Evolutionary conservation across 2,797 vertebrate species (phyloP).

Genomic region (Myoxocephalus aenaeus): DNA sequence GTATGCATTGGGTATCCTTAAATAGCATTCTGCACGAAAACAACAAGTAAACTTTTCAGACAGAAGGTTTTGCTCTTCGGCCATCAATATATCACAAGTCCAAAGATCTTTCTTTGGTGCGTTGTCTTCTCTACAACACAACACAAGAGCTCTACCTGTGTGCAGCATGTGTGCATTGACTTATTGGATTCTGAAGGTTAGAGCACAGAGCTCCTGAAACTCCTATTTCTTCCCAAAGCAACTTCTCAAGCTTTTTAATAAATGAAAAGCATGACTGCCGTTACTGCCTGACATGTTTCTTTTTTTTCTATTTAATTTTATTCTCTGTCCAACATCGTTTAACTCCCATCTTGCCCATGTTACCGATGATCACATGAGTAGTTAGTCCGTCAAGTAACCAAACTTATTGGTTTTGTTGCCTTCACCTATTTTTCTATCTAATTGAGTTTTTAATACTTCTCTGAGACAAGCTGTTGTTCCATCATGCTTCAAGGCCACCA

Average conservation of each 20-base stretch:
- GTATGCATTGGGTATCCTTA: no score
- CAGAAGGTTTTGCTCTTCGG: no score
- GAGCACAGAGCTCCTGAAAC: background rate
- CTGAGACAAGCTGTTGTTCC: no score
- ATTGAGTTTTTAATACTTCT: no score
- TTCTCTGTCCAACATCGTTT: background rate
- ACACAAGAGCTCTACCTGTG: background rate
- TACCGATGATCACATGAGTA: no score
- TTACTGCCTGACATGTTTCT: background rate
- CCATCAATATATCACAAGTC: background rate
- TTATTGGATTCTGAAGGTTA: background rate
- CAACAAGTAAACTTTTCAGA: no score
- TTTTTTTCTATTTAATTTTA: background rate
- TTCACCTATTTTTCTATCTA: no score
- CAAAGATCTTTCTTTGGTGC: background rate
- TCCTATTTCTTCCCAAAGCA: background rate
- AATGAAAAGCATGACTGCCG: background rate
- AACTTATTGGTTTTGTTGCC: no score
- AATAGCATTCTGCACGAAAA: no score
- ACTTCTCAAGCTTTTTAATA: background rate
- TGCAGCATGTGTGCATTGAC: background rate
- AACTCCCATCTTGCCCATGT: background rate
- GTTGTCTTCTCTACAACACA: background rate
- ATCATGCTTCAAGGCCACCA: no score
- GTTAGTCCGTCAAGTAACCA: no score